Base-by-base conservation (phyloP, 2,888 invertebrate genomes). In the Asteroscopus sphinx region DNA sequence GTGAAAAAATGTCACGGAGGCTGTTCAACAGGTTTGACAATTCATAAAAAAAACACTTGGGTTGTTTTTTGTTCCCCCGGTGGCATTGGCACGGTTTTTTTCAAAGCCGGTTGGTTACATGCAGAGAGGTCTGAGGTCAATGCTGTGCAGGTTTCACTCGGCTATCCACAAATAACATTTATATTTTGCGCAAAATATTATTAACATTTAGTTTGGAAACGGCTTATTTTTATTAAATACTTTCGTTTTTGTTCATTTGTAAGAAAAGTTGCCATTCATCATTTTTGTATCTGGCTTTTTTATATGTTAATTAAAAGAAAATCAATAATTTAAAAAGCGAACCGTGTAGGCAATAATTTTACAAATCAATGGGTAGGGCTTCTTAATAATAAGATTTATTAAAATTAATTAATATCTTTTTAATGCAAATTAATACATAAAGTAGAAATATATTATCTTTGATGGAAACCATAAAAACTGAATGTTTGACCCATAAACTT, bases 81-180 rank as follows among this genome's bases (percentile, higher is more conserved):
- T 76, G 87, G 77, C 87, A 88, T 83, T 88, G 88, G 85, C 88
- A 86, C 77, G 70, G 65, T 81, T 86, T 81, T n/a, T 69, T 80
- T 76, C 73, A 75, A 76, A 76, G 75, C 67, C 67, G 68, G 77
- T 75, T 73, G 59, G 76, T 81, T 77, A 76, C 71, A 77, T 73
- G 52, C 66, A 52, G 57, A 70, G 68, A 77, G 71, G 72, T 73
- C 76, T 72, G 69, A 80, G 87, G 86, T 88, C 88, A 87, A 82
- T 83, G 76, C 64, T 79, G 76, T 64, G 46, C 63, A 63, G 68
- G 79, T 82, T 83, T 77, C 73, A 71, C 63, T 71, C 35, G 28
- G 42, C 37, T 57, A 45, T 51, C 51, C 9, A 28, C 8, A 35
- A 25, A 8, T 5, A 32, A 33, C 25, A 28, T 46, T 16, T 17